Evolutionary conservation across 1,140 invertebrate genomes (phyloP).

Genomic region (Pseudomyrmex flavicornis): DNA sequence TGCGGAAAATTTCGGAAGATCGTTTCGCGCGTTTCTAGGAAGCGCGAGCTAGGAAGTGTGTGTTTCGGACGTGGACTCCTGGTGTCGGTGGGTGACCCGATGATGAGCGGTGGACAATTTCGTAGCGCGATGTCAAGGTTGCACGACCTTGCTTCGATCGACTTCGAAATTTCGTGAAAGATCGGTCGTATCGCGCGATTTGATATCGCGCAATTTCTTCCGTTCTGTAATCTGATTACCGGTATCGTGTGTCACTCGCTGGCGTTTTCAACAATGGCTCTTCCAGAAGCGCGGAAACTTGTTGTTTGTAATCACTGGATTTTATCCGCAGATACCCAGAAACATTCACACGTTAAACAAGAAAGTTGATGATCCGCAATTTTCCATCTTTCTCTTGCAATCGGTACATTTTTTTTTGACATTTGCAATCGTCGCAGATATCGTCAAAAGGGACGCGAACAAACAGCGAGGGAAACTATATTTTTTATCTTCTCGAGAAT

Average conservation of each 20-base stretch:
- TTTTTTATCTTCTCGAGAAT: not conserved
- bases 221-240: not conserved
- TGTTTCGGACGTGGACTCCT: constrained; percentile 33
- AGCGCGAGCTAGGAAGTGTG: constrained; percentile 13
- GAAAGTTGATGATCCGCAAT: too few species aligned
- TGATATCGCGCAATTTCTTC: not conserved
- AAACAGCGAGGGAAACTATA: not conserved
- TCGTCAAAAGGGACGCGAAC: too few species aligned
- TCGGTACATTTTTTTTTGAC: too few species aligned
- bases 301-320: too few species aligned
- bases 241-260: not conserved
- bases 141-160: constrained; percentile 69
- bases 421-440: too few species aligned
- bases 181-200: constrained; percentile 33
- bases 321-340: too few species aligned
- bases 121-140: constrained; percentile 70
- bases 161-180: constrained; percentile 49
- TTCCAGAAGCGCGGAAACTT: too few species aligned
- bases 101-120: constrained; percentile 62
- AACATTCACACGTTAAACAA: too few species aligned
- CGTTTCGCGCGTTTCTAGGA: constrained; percentile 22
- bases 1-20: constrained; percentile 19
- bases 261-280: not conserved
- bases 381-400: too few species aligned
- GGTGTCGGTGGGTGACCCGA: constrained; percentile 20